A percentile compares a stretch with the other conserved stretches of the same genome.
phyloP scores from a whole-genome alignment of 2,797 vertebrate species.

The Manis pentadactyla region DNA sequence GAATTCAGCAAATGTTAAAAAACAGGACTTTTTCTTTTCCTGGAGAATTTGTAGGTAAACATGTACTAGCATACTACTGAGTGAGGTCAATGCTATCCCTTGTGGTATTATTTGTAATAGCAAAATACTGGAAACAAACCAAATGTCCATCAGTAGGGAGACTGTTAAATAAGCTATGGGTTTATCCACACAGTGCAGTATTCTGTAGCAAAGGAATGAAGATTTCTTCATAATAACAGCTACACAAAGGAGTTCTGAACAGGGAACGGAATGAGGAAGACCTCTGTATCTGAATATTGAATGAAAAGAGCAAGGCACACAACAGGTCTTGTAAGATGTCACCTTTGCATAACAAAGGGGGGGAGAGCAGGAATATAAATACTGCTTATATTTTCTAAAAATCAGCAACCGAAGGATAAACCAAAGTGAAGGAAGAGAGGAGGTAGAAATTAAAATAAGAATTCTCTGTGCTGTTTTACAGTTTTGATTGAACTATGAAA shows the following conservation, averaged over 20 bases:
- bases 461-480: not conserved
- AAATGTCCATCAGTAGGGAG: not conserved
- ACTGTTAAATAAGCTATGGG: not conserved
- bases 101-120: not conserved
- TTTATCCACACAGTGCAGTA: not conserved
- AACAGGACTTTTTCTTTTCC: not conserved
- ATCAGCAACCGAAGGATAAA: not conserved
- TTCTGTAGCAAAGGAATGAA: constrained; percentile 21
- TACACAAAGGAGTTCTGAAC: not conserved
- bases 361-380: not conserved
- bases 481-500: not conserved
- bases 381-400: constrained; percentile 22
- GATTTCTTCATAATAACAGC: not conserved
- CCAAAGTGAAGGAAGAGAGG: not conserved
- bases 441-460: not conserved
- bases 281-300: not conserved
- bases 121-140: not conserved
- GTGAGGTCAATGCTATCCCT: not conserved
- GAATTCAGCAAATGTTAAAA: not conserved
- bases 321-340: not conserved
- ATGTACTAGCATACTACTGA: not conserved
- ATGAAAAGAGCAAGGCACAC: not conserved
- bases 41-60: not conserved
- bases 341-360: not conserved
- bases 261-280: constrained; percentile 55